These are phyloP conservation scores for Sebastes nivosus DNA, from an alignment of 2,797 vertebrate species.

Conservation along the genomic window DNA sequence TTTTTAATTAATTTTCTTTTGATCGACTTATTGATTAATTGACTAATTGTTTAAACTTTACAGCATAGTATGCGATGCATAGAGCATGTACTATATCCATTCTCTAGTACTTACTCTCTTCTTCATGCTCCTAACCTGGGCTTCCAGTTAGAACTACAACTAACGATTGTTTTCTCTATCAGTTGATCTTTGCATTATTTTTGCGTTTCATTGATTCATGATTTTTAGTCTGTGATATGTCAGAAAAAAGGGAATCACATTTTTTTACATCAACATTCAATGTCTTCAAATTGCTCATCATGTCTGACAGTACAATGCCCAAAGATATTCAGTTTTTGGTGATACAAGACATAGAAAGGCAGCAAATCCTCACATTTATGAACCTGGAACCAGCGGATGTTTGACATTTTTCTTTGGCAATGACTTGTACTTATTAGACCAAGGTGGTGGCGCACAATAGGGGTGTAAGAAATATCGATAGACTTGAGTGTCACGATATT, in stretches of 20 bases:
- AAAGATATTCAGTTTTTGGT: neutral
- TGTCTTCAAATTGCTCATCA: neutral
- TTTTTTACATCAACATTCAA: neutral
- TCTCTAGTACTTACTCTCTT: neutral
- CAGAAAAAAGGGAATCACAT: neutral
- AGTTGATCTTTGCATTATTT: neutral
- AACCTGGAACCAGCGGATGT: neutral
- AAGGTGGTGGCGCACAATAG: fast-evolving
- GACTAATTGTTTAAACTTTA: neutral
- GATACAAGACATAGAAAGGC: neutral
- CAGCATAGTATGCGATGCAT: neutral
- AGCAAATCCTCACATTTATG: neutral
- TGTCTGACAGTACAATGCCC: too few relatives aligned
- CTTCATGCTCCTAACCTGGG: neutral
- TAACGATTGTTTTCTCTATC: neutral
- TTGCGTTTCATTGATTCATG: neutral
- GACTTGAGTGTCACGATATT: too few relatives aligned
- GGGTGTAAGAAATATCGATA: too few relatives aligned
- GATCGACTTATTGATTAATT: neutral
- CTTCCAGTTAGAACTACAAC: neutral
- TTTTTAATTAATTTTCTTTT: neutral
- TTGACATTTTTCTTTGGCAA: neutral
- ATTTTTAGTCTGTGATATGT: neutral
- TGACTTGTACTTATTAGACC: fast-evolving
- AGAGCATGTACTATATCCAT: neutral